Base-by-base conservation (phyloP, 2,113 vertebrate species). In the Vicugna pacos region DNA sequence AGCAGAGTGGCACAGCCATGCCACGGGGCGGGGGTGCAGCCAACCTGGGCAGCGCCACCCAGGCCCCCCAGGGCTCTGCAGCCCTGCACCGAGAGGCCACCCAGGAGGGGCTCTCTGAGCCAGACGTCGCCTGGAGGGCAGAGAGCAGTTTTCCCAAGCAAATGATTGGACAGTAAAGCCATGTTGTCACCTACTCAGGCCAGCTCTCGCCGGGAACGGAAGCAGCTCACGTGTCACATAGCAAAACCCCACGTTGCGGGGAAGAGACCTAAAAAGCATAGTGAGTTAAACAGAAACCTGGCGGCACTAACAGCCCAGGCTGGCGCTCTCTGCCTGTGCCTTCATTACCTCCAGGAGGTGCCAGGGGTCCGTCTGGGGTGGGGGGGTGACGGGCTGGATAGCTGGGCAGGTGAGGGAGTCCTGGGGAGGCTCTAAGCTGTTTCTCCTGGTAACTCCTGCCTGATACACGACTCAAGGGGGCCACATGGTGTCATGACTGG, bases 91-190 rank as follows among this genome's bases (percentile, higher is more conserved):
- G 0, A 3, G 0, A 13, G 32, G 32, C 76, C 52, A 19, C 19
- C 28, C 54, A 8, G 30, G 28, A n/a, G 62, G 67, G 46, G 3
- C 9, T 50, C 24, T 58, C 24, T 77, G 52, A 76, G 67, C 35
- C 58, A 10, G 11, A 9, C 10, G 1, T 52, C 24, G 8, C 46
- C 72, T 4, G 1, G 22, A 58, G 8, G 50, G 32, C 32, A 12
- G 64, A 15, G 12, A 20, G 7, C 32, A 8, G 3, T 4, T 16
- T 24, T 13, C 87, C 46, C 9, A 10, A 2, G 26, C 38, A 81
- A 0, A 17, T 11, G 13, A 14, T 3, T 1, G 4, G 15, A 2
- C 7, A 1, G 0, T 2, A 8, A 42, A 0, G 1, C 32, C 16
- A 0, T 12, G 0, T 2, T 28, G 64, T 67, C 58, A 58, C 7